These are phyloP conservation scores for Lordiphosa stackelbergi DNA, from an alignment of 1,140 invertebrate species.

Conservation along the genomic window DNA sequence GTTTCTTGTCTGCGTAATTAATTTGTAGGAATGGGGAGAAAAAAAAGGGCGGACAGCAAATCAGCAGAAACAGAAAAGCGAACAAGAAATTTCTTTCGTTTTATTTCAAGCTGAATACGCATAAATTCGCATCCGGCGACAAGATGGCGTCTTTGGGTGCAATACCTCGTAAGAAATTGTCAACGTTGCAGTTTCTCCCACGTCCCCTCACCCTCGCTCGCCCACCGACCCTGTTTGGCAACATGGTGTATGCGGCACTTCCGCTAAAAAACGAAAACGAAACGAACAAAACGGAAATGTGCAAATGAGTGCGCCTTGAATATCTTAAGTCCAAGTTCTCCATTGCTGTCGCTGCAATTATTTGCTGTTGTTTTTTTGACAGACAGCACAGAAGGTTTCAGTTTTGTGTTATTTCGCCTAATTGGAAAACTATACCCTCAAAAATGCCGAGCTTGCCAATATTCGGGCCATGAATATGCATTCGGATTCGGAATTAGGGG, in stretches of 20 bases:
- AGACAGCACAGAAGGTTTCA: no score
- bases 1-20: constrained; percentile 43
- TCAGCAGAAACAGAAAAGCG: constrained; percentile 25
- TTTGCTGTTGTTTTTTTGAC: constrained; percentile 8
- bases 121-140: constrained; percentile 60
- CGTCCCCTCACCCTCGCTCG: neutral
- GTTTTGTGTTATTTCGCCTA: constrained; percentile 10
- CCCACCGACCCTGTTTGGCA: constrained; percentile 6
- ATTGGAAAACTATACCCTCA: constrained; percentile 12
- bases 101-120: constrained; percentile 47
- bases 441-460: constrained; percentile 5
- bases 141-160: constrained; percentile 30
- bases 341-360: constrained; percentile 7
- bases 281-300: constrained; percentile 7
- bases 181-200: constrained; percentile 31
- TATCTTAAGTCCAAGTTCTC: constrained; percentile 10
- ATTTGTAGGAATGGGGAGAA: constrained; percentile 27
- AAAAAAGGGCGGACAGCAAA: constrained; percentile 38
- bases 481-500: constrained; percentile 8
- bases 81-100: constrained; percentile 10
- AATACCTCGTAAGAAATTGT: constrained; percentile 35
- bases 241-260: constrained; percentile 13
- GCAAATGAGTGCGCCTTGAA: constrained; percentile 13
- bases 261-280: constrained; percentile 2
- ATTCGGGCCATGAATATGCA: constrained; percentile 17